Evolutionary conservation across 2,888 invertebrate genomes (phyloP).

Genomic region (Baccha elongata): DNA sequence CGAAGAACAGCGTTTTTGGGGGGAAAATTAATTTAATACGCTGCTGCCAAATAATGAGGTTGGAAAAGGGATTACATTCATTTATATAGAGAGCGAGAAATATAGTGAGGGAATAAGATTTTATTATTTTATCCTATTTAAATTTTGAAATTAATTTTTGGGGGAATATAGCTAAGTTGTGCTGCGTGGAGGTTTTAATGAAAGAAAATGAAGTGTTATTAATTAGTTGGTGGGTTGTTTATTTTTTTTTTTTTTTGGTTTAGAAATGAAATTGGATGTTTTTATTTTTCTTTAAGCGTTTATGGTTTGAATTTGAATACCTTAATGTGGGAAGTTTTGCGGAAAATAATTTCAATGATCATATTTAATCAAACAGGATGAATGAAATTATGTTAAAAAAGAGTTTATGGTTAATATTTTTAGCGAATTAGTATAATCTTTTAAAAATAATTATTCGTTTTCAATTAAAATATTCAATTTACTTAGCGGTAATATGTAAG

Average conservation of each 20-base stretch:
- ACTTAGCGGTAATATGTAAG: too few species aligned
- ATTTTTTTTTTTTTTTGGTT: too few species aligned
- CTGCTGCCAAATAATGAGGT: constrained; percentile 19
- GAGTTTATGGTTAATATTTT: too few species aligned
- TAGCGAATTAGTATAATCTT: too few species aligned
- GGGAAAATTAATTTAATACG: constrained; percentile 55
- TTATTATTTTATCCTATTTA: constrained; percentile 67
- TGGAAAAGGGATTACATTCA: constrained; percentile 11
- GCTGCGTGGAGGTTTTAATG: constrained; percentile 24
- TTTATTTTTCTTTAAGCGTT: neutral
- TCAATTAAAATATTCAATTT: too few species aligned
- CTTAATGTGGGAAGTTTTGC: neutral
- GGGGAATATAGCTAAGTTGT: constrained; percentile 34
- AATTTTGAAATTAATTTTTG: constrained; percentile 68
- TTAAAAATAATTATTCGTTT: too few species aligned
- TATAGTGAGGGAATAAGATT: constrained; percentile 27
- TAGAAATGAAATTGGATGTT: neutral
- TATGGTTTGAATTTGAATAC: neutral
- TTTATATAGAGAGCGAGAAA: neutral
- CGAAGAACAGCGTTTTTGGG: constrained; percentile 4
- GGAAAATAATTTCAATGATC: too few species aligned
- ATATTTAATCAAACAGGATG: too few species aligned
- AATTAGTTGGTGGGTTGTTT: neutral
- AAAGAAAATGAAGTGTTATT: constrained; percentile 42
- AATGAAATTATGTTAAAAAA: too few species aligned